Conservation (phyloP, 2,797 vertebrate genomes). For the Halcyon leucocephala region DNA sequence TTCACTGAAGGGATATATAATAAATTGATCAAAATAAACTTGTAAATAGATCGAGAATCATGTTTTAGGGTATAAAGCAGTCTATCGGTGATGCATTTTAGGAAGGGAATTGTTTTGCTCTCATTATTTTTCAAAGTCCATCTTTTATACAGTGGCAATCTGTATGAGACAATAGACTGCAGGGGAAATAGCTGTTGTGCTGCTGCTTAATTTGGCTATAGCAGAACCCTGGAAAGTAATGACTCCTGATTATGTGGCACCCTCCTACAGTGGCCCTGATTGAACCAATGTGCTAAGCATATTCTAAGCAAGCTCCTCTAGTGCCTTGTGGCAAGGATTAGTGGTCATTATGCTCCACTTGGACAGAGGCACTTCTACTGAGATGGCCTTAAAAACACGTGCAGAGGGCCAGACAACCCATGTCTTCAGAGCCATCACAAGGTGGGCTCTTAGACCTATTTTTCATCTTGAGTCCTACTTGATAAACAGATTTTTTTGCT, state of each 20-base stretch:
- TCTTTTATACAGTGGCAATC: not conserved
- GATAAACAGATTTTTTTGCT: not conserved
- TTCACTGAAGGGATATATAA: not conserved
- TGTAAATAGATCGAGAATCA: not conserved
- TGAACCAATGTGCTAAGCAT: not conserved
- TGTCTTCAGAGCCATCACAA: not conserved
- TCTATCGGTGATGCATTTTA: fast-evolving
- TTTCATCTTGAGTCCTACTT: not conserved
- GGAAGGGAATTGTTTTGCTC: not conserved
- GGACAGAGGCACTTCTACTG: not conserved
- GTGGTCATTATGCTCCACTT: not conserved
- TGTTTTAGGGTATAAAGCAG: not conserved
- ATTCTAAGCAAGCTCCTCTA: not conserved
- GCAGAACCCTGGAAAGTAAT: not conserved
- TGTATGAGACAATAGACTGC: not conserved
- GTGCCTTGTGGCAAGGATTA: not conserved
- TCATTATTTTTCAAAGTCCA: not conserved
- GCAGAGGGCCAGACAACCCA: fast-evolving
- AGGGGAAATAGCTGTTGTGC: not conserved
- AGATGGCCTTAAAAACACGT: not conserved
- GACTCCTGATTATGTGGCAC: not conserved
- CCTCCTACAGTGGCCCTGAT: not conserved
- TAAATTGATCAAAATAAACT: not conserved
- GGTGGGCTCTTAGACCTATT: fast-evolving
- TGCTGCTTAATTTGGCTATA: not conserved